Conservation (phyloP, 1,140 invertebrate species). For the Paraescarpia echinospica region DNA sequence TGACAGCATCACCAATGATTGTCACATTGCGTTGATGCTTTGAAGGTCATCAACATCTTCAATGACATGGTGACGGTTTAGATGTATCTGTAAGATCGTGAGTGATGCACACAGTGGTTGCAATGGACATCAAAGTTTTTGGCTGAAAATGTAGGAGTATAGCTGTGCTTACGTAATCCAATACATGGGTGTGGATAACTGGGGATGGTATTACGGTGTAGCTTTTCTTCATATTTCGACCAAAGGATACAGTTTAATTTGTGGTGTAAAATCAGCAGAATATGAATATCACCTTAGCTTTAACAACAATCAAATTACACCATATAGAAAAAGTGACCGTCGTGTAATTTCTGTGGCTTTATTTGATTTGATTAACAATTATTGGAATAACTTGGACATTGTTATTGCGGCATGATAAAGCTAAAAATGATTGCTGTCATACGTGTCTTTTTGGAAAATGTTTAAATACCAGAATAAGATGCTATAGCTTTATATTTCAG, state of each 20-base stretch:
- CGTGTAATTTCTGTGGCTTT: not conserved
- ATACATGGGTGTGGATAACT: not conserved
- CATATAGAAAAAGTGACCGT: not conserved
- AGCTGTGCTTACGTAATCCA: not conserved
- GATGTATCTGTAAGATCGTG: not conserved
- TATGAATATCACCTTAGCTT: not conserved
- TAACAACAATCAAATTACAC: not conserved
- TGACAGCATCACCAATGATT: not conserved
- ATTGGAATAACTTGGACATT: not conserved
- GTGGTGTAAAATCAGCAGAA: not conserved
- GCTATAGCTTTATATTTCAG: not conserved
- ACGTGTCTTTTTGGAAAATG: not conserved
- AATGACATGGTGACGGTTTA: not conserved
- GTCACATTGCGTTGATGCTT: not conserved
- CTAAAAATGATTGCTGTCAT: not conserved
- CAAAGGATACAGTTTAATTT: not conserved
- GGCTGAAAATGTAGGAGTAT: no score
- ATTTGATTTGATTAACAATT: not conserved
- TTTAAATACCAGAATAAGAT: no score
- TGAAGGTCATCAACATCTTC: not conserved
- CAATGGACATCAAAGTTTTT: not conserved
- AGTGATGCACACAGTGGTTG: not conserved
- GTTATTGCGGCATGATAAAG: not conserved
- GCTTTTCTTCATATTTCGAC: not conserved
- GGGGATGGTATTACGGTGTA: not conserved